These are phyloP conservation scores for Paracyprichromis sp. DNA, from an alignment of 2,113 vertebrate genomes.

Conservation along the genomic window DNA sequence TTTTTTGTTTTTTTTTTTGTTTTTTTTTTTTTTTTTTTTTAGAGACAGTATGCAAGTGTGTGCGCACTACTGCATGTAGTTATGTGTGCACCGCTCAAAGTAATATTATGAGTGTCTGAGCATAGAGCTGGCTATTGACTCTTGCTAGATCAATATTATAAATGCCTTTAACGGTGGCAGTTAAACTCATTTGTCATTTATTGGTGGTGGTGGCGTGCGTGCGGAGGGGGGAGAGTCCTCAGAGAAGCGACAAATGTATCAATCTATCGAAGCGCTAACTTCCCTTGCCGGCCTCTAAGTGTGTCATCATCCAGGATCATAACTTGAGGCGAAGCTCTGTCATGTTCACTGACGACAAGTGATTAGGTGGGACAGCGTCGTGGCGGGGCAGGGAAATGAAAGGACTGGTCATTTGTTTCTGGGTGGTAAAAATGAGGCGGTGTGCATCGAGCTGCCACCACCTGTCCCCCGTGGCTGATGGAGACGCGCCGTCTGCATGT, in stretches of 20 bases:
- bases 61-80: conserved; percentile 23
- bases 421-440: conserved; percentile 29
- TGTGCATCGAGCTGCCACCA: background rate
- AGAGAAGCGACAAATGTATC: conserved; percentile 80
- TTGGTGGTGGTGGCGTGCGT: conserved; percentile 11
- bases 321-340: conserved; percentile 57
- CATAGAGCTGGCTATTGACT: conserved; percentile 84
- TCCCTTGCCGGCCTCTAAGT: conserved; percentile 44
- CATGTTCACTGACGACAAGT: conserved; percentile 44
- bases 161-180: conserved; percentile 75
- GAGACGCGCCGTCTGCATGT: conserved; percentile 44
- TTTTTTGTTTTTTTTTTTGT: background rate
- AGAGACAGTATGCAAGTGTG: background rate
- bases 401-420: conserved; percentile 55
- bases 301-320: conserved; percentile 58
- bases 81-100: conserved; percentile 69
- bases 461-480: conserved; percentile 43
- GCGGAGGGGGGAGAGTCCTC: conserved; percentile 37
- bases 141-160: conserved; percentile 78
- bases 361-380: conserved; percentile 35
- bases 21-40: rapidly evolving
- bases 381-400: conserved; percentile 9
- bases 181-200: conserved; percentile 87
- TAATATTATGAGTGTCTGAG: conserved; percentile 88
- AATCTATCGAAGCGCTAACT: conserved; percentile 44